Percentiles rank a stretch among this genome's conserved stretches.
Conservation (phyloP, 2,113 vertebrate species). For the Eublepharis macularius region DNA sequence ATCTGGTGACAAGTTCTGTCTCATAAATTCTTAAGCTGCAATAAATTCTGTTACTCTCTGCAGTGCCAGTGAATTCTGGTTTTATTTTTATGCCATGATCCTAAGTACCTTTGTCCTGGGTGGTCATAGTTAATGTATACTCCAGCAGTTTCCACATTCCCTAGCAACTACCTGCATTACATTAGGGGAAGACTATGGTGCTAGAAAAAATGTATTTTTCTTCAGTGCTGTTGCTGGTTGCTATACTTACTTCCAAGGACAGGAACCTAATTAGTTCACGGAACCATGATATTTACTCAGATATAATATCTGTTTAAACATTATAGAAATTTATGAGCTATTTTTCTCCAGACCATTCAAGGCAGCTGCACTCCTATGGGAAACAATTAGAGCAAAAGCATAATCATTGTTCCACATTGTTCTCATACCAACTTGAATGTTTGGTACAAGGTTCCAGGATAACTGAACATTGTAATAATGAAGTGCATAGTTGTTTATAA, state of each 20-base stretch:
- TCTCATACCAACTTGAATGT: not conserved
- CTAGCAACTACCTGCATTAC: no score
- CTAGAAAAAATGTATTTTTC: no score
- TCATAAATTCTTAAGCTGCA: no score
- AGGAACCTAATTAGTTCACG: not conserved
- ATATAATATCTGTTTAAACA: not conserved
- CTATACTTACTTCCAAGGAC: not conserved
- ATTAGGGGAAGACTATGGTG: no score
- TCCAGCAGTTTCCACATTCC: no score
- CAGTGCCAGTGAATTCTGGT: no score
- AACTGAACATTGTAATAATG: not conserved
- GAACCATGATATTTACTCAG: not conserved
- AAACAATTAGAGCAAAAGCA: slow-evolving; percentile 2
- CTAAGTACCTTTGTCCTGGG: no score
- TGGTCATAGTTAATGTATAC: no score
- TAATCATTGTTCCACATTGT: not conserved
- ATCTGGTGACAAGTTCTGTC: no score
- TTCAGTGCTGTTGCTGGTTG: not conserved
- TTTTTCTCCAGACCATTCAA: not conserved
- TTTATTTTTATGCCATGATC: no score
- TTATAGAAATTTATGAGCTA: not conserved
- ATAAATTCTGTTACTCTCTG: no score
- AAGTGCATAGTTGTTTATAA: not conserved
- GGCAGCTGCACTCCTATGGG: not conserved
- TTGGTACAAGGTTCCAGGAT: not conserved